A percentile compares a stretch with the other conserved stretches of the same genome.
Evolutionary conservation across 2,888 invertebrate genomes (phyloP).

Genomic region (Mesorhabditis sp.): DNA sequence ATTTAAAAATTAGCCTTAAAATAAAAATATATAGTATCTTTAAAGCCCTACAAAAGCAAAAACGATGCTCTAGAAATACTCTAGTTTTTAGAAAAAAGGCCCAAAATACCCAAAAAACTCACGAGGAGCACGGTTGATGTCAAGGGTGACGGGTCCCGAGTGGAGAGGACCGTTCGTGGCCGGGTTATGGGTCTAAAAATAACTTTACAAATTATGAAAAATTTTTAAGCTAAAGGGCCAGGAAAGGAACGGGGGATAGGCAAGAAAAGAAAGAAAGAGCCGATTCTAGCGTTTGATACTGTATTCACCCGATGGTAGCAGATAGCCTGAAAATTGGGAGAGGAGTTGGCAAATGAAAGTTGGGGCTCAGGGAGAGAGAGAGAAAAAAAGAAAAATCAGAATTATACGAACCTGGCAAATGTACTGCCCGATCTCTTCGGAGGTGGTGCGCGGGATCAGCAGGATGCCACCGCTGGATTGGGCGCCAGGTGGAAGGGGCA

Average conservation of each 20-base stretch:
- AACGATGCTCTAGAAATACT: too few species aligned
- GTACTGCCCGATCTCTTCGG: constrained; percentile 15
- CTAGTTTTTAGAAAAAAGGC: too few species aligned
- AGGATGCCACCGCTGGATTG: constrained; percentile 41
- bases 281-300: too few species aligned
- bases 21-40: too few species aligned
- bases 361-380: background rate
- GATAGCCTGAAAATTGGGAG: background rate
- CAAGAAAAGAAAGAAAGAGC: background rate
- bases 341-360: background rate
- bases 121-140: background rate
- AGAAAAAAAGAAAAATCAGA: background rate
- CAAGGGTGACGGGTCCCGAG: constrained; percentile 10
- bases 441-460: constrained; percentile 27
- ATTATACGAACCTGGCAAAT: constrained; percentile 10
- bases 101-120: too few species aligned
- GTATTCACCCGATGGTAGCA: background rate
- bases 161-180: constrained; percentile 11
- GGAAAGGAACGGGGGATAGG: background rate
- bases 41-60: too few species aligned
- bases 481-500: constrained; percentile 30
- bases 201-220: background rate
- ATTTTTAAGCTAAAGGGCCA: background rate
- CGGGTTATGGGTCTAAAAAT: background rate
- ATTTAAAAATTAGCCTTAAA: too few species aligned